Percentiles rank a stretch among this genome's conserved stretches.
Evolutionary conservation across 2,797 vertebrate genomes (phyloP).

Genomic region (Cheirogaleus major): DNA sequence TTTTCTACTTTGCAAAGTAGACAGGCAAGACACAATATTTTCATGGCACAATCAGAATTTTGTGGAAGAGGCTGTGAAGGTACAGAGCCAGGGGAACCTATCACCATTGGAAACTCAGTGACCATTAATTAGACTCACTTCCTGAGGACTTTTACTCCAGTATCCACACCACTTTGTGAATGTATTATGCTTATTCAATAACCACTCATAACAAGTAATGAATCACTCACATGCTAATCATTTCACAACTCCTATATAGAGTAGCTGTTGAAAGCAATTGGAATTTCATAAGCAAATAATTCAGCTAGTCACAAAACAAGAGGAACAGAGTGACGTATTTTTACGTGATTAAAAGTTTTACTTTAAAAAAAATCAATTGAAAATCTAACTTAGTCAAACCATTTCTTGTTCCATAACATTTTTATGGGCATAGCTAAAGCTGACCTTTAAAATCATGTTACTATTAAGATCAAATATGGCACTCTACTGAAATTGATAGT

Average conservation of each 20-base stretch:
- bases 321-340: not conserved
- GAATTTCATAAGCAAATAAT: not conserved
- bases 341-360: constrained; percentile 17
- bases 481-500: constrained; percentile 22
- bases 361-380: constrained; percentile 42
- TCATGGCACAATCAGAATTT: not conserved
- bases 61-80: not conserved
- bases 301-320: not conserved
- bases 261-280: not conserved
- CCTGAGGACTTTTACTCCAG: not conserved
- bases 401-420: constrained; percentile 49
- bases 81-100: not conserved
- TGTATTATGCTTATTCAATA: not conserved
- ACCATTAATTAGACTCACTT: not conserved
- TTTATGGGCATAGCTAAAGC: constrained; percentile 40
- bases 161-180: not conserved
- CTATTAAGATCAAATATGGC: constrained; percentile 28
- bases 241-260: not conserved
- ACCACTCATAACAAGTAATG: not conserved
- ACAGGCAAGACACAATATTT: not conserved
- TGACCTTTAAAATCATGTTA: constrained; percentile 68
- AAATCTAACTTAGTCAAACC: constrained; percentile 43
- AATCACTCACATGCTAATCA: not conserved
- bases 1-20: not conserved
- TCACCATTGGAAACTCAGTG: not conserved